These are phyloP conservation scores for Neosalanx taihuensis DNA, from an alignment of 2,797 vertebrate genomes.

Conservation along the genomic window DNA sequence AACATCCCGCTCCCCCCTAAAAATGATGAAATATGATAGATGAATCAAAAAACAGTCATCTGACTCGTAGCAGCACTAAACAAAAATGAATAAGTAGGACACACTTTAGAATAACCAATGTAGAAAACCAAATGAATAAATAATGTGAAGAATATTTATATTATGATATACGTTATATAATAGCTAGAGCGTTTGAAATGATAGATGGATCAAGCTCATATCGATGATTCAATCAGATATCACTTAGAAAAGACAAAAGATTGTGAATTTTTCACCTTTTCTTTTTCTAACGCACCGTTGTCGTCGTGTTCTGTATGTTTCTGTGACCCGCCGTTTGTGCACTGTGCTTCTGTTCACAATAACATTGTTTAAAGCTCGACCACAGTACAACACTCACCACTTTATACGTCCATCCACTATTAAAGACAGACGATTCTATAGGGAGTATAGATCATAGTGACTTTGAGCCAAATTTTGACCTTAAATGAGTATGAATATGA, in stretches of 20 bases:
- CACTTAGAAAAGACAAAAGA: constrained; percentile 50
- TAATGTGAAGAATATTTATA: too few species aligned
- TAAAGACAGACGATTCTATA: background rate
- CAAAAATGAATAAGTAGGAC: constrained; percentile 12
- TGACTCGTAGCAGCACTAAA: background rate
- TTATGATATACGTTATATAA: background rate
- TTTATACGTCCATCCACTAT: background rate
- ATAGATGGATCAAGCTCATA: background rate
- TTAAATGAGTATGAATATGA: constrained; percentile 31
- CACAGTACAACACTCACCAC: background rate
- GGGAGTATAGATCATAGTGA: background rate
- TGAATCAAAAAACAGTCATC: constrained; percentile 13
- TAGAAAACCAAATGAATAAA: constrained; percentile 13
- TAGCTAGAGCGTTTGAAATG: too few species aligned
- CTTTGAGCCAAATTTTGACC: background rate
- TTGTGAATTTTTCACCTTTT: constrained; percentile 59
- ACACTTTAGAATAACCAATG: constrained; percentile 16
- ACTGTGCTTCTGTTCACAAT: constrained; percentile 34
- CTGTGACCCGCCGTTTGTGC: constrained; percentile 30
- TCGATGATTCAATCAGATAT: constrained; percentile 34
- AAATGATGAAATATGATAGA: constrained; percentile 14
- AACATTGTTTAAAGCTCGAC: constrained; percentile 34
- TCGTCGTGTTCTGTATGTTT: constrained; percentile 16
- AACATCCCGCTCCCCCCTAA: constrained; percentile 1
- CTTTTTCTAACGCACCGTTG: constrained; percentile 50